phyloP scores from a whole-genome alignment of 2,888 invertebrate genomes.

The Drosophila cognata region DNA sequence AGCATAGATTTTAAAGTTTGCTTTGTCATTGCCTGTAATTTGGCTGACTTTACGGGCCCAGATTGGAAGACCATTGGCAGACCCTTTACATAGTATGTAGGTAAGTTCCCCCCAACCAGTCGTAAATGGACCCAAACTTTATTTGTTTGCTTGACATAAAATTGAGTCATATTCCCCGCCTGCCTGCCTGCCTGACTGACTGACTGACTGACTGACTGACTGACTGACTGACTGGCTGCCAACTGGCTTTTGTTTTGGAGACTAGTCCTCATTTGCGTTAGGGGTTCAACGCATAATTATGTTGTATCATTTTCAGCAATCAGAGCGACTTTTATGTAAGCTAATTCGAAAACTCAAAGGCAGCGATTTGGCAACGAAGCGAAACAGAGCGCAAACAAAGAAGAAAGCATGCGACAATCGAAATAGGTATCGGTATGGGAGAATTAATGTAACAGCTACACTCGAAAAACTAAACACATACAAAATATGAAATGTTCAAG shows the following conservation, averaged over 20 bases:
- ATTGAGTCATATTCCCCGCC: conserved; percentile 29
- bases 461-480: background rate
- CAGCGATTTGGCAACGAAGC: conserved; percentile 47
- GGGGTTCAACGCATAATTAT: conserved; percentile 57
- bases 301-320: conserved; percentile 75
- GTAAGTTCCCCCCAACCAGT: background rate
- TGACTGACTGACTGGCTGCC: background rate
- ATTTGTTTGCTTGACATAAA: conserved; percentile 63
- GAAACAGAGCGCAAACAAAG: conserved; percentile 63
- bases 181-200: background rate
- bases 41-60: conserved; percentile 47
- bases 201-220: background rate
- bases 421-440: conserved; percentile 5
- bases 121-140: conserved; percentile 8
- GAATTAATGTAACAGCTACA: background rate
- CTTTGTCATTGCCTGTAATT: conserved; percentile 46
- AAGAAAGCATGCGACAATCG: conserved; percentile 25
- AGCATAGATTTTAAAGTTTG: conserved; percentile 52
- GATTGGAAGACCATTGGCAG: conserved; percentile 35
- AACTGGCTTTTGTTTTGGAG: conserved; percentile 41
- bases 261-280: conserved; percentile 28
- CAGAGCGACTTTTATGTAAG: conserved; percentile 65
- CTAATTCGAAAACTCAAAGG: conserved; percentile 41
- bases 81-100: conserved; percentile 7
- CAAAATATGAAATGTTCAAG: background rate